Conservation (phyloP, 2,797 vertebrate species). For the Geotrypetes seraphini region DNA sequence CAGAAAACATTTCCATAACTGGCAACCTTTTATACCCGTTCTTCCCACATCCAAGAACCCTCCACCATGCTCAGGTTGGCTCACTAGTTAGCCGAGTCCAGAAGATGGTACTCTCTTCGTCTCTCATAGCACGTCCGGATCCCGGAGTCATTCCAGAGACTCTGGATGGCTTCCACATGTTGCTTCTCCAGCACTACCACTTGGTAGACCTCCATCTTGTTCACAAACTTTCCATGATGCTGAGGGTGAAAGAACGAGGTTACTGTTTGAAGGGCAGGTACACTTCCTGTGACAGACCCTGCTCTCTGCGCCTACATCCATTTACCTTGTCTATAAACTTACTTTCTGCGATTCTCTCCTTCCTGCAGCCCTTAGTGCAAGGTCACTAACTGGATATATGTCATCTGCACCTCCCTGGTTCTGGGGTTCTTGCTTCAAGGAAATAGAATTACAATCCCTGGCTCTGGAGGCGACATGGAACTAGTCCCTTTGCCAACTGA, state of each 20-base stretch:
- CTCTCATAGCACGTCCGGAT: slow-evolving; percentile 78
- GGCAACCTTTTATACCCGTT: no score
- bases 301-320: no score
- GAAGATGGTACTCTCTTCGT: slow-evolving; percentile 79
- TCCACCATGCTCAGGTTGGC: slow-evolving; percentile 15
- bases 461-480: no score
- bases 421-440: neutral
- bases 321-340: neutral
- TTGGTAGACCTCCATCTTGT: slow-evolving; percentile 80
- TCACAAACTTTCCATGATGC: slow-evolving; percentile 71
- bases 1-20: no score
- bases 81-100: slow-evolving; percentile 82
- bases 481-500: no score
- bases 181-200: slow-evolving; percentile 56
- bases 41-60: no score
- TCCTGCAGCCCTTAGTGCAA: neutral
- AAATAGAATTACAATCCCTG: no score
- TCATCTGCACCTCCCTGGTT: neutral
- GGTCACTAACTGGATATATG: no score
- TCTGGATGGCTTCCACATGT: slow-evolving; percentile 60
- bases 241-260: slow-evolving; percentile 13
- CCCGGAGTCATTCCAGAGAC: slow-evolving; percentile 72
- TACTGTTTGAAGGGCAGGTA: no score
- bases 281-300: no score
- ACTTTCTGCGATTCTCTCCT: neutral